A percentile compares a stretch with the other conserved stretches of the same genome.
These are phyloP conservation scores for Colinus virginianus DNA, from an alignment of 2,113 vertebrate species.

Conservation along the genomic window DNA sequence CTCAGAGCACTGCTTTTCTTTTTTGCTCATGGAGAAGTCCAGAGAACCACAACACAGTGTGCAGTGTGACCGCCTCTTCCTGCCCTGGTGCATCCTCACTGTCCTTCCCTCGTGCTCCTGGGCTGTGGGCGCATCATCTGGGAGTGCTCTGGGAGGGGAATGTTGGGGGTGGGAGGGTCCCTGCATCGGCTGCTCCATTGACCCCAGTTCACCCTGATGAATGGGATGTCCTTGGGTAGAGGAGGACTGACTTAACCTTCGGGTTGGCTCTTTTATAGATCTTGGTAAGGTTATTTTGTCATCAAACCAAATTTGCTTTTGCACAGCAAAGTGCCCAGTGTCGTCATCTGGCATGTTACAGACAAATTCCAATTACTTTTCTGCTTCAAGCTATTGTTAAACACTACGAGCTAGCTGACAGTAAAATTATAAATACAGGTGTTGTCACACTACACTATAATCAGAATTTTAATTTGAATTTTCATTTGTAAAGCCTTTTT, in stretches of 20 bases:
- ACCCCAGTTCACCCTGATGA: background rate
- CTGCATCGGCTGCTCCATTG: background rate
- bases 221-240: background rate
- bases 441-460: slow-evolving; percentile 91
- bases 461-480: slow-evolving; percentile 92
- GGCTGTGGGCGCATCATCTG: background rate
- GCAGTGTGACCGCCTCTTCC: background rate
- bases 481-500: slow-evolving; percentile 87
- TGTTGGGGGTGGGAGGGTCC: background rate
- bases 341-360: slow-evolving; percentile 86
- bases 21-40: background rate
- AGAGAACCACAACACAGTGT: background rate
- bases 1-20: background rate
- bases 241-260: slow-evolving; percentile 48
- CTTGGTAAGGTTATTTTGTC: slow-evolving; percentile 82
- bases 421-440: slow-evolving; percentile 93
- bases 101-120: background rate
- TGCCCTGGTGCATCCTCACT: background rate
- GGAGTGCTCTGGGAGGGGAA: background rate
- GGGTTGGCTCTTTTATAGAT: background rate
- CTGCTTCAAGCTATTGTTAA: slow-evolving; percentile 88
- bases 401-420: slow-evolving; percentile 87
- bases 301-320: slow-evolving; percentile 81
- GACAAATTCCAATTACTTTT: slow-evolving; percentile 90
- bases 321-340: slow-evolving; percentile 76